Conservation (phyloP, 2,113 vertebrate species). For the Tauraco erythrolophus region DNA sequence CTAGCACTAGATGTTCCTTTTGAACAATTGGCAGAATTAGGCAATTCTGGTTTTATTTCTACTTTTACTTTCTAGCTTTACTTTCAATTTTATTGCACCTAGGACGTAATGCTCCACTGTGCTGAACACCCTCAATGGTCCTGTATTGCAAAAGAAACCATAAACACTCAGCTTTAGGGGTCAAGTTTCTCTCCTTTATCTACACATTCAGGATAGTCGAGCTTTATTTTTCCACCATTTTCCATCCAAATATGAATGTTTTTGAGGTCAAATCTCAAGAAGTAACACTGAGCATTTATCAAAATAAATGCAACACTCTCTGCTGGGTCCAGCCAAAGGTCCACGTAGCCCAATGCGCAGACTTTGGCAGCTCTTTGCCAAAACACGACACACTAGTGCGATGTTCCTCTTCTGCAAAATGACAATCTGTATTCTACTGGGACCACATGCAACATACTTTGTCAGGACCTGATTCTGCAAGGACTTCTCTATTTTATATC, state of each 20-base stretch:
- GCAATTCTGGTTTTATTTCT: background rate
- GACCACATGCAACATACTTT: background rate
- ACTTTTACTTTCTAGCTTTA: background rate
- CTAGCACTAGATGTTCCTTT: background rate
- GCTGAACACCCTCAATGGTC: background rate
- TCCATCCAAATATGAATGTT: background rate
- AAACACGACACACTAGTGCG: rapidly evolving
- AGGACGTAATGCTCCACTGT: background rate
- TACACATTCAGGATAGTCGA: background rate
- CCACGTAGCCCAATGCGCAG: background rate
- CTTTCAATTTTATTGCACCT: background rate
- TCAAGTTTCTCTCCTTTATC: slow-evolving; percentile 1
- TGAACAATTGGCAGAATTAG: background rate
- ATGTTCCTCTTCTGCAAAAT: background rate
- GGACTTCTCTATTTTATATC: background rate
- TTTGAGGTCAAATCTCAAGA: slow-evolving; percentile 14
- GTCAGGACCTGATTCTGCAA: background rate
- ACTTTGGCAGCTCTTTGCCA: background rate
- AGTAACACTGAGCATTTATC: background rate
- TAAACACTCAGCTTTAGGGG: background rate
- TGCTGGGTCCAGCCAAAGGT: background rate
- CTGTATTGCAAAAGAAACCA: background rate
- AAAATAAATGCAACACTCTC: background rate
- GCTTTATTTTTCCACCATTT: slow-evolving; percentile 1
- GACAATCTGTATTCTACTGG: background rate